Evolutionary conservation across 2,797 vertebrate species (phyloP).

Genomic region (Acipenser ruthenus): DNA sequence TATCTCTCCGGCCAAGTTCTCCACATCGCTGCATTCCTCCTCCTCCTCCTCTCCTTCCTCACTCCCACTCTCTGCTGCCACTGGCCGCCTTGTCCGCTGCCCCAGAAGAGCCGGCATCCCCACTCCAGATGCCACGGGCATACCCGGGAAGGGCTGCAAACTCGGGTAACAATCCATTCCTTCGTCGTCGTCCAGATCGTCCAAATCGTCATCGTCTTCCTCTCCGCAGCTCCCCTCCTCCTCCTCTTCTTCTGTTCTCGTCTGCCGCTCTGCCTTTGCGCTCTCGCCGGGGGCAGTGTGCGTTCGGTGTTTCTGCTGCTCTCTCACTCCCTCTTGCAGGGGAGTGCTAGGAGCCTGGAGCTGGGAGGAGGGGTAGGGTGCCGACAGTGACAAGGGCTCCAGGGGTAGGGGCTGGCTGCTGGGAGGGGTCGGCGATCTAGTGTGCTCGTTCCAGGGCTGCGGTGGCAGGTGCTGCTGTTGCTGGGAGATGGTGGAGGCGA

Average conservation of each 20-base stretch:
- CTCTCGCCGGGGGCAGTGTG: conserved; percentile 44
- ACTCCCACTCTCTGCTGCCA: conserved; percentile 74
- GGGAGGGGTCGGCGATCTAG: conserved; percentile 65
- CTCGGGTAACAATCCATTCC: conserved; percentile 93
- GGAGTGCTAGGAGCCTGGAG: conserved; percentile 45
- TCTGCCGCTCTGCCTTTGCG: conserved; percentile 48
- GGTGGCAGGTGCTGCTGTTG: conserved; percentile 78
- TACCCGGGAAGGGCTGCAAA: conserved; percentile 66
- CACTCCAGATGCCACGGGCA: conserved; percentile 61
- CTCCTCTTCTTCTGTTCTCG: conserved; percentile 60
- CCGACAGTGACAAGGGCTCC: conserved; percentile 61
- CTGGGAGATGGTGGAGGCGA: conserved; percentile 74
- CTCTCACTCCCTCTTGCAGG: conserved; percentile 60
- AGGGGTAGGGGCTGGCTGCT: conserved; percentile 62
- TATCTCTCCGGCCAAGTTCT: conserved; percentile 95
- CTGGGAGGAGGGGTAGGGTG: conserved; percentile 56
- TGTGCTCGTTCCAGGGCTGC: conserved; percentile 74
- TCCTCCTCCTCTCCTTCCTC: conserved; percentile 84
- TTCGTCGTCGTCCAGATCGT: conserved; percentile 61
- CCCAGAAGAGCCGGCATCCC: conserved; percentile 65
- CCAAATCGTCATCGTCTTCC: conserved; percentile 80
- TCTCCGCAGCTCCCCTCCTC: conserved; percentile 69
- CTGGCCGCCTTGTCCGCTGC: conserved; percentile 57
- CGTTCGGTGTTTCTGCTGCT: conserved; percentile 44
- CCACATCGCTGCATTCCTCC: conserved; percentile 88